Evolutionary conservation across 92 coral and sea anemone genomes (phyloP).

Genomic region (Desmophyllum pertusum): DNA sequence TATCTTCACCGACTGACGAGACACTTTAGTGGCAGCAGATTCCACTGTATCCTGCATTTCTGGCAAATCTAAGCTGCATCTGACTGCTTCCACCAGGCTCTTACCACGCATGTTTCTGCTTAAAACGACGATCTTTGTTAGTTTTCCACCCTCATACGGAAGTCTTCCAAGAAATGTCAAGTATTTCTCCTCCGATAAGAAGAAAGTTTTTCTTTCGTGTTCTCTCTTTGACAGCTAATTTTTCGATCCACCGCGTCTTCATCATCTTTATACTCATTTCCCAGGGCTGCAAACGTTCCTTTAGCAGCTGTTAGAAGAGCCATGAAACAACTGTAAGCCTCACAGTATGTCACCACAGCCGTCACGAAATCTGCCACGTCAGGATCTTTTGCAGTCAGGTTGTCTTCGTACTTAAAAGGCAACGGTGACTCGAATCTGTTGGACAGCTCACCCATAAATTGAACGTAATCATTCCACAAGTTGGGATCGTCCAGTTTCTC

Average conservation of each 20-base stretch:
- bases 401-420: slow-evolving; percentile 14
- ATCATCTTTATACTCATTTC: background rate
- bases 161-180: slow-evolving; percentile 44
- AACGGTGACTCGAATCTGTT: slow-evolving; percentile 32
- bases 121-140: slow-evolving; percentile 35
- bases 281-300: slow-evolving; percentile 24
- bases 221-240: slow-evolving; percentile 7
- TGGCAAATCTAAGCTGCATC: slow-evolving; percentile 18
- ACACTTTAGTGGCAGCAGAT: slow-evolving; percentile 9
- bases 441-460: slow-evolving; percentile 45
- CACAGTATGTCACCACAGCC: slow-evolving; percentile 38
- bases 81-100: slow-evolving; percentile 26
- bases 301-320: slow-evolving; percentile 37
- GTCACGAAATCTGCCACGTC: slow-evolving; percentile 45
- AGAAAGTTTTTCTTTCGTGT: slow-evolving; percentile 14
- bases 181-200: slow-evolving; percentile 32
- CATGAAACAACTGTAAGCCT: slow-evolving; percentile 48
- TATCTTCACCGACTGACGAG: slow-evolving; percentile 29
- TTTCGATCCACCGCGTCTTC: slow-evolving; percentile 27
- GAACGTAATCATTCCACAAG: slow-evolving; percentile 40
- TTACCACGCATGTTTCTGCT: background rate
- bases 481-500: slow-evolving; percentile 23
- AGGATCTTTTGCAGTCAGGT: slow-evolving; percentile 28
- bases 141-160: slow-evolving; percentile 42
- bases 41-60: slow-evolving; percentile 38